Evolutionary conservation across 2,113 vertebrate species (phyloP).

Genomic region (Nannobrachium achirus): DNA sequence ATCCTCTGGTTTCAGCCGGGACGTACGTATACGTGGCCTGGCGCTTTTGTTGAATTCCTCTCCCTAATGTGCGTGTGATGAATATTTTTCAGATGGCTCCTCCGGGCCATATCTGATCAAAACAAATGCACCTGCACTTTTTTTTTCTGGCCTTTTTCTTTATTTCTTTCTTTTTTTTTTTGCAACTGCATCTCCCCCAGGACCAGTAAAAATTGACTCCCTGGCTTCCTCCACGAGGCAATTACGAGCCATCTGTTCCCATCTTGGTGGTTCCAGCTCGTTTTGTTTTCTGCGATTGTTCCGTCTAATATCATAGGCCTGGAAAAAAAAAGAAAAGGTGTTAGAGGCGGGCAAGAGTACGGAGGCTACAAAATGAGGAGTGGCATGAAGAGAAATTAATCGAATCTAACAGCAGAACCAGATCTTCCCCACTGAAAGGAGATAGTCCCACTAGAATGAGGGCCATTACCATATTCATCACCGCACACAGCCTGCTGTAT

Average conservation of each 20-base stretch:
- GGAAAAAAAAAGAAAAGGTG: constrained; percentile 42
- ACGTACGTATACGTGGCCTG: constrained; percentile 2
- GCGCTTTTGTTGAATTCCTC: constrained; percentile 71
- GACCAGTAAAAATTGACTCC: constrained; percentile 87
- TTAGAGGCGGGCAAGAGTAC: constrained; percentile 45
- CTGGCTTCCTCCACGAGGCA: constrained; percentile 84
- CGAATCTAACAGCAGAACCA: constrained; percentile 76
- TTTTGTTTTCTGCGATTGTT: constrained; percentile 86
- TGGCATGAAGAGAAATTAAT: constrained; percentile 81
- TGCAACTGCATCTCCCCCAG: constrained; percentile 82
- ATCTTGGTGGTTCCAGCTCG: constrained; percentile 83
- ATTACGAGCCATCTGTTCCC: constrained; percentile 87
- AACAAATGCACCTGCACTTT: constrained; percentile 85
- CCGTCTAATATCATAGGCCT: constrained; percentile 82
- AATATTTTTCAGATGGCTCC: constrained; percentile 80
- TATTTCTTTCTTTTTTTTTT: constrained; percentile 37
- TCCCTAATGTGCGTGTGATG: constrained; percentile 76
- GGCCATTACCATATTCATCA: constrained; percentile 79
- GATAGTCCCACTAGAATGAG: constrained; percentile 73
- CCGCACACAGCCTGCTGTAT: constrained; percentile 70
- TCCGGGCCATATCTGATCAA: constrained; percentile 83
- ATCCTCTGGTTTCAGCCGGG: constrained; percentile 47
- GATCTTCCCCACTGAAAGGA: constrained; percentile 74
- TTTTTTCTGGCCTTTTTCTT: constrained; percentile 5
- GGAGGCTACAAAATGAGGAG: constrained; percentile 73